These are phyloP conservation scores for Ditylenchus weischeri DNA, from an alignment of 2,888 invertebrate genomes.

Conservation along the genomic window DNA sequence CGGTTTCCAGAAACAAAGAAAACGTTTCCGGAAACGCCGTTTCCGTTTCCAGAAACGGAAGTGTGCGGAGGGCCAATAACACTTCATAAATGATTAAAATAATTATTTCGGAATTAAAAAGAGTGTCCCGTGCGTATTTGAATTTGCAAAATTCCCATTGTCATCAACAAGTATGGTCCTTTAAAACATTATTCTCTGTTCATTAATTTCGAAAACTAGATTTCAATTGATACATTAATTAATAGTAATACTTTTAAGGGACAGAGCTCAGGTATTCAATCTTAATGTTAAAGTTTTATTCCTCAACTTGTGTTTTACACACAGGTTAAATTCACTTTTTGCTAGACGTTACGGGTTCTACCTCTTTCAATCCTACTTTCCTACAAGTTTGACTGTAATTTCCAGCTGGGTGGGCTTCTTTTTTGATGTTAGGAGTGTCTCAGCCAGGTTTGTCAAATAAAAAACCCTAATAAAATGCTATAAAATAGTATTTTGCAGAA, in stretches of 20 bases:
- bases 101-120: no score
- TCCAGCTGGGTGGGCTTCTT: slow-evolving; percentile 59
- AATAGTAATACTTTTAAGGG: not conserved
- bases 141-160: no score
- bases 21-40: no score
- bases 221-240: no score
- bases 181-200: not conserved
- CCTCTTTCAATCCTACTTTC: slow-evolving; percentile 58
- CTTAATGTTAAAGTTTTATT: not conserved
- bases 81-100: no score
- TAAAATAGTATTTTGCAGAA: slow-evolving; percentile 36
- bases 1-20: no score
- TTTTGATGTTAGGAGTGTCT: slow-evolving; percentile 57
- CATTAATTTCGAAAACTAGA: not conserved
- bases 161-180: no score
- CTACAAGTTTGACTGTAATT: slow-evolving; percentile 47
- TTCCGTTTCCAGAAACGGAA: no score
- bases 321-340: slow-evolving; percentile 58
- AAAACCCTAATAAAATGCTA: not conserved
- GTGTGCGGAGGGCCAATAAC: no score
- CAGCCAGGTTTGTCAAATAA: slow-evolving; percentile 44
- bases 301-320: no score
- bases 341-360: slow-evolving; percentile 59
- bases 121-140: no score
- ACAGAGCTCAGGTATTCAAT: slow-evolving; percentile 27